Base-by-base conservation (phyloP, 2,888 invertebrate genomes). In the Lepidochitona cinerea region DNA sequence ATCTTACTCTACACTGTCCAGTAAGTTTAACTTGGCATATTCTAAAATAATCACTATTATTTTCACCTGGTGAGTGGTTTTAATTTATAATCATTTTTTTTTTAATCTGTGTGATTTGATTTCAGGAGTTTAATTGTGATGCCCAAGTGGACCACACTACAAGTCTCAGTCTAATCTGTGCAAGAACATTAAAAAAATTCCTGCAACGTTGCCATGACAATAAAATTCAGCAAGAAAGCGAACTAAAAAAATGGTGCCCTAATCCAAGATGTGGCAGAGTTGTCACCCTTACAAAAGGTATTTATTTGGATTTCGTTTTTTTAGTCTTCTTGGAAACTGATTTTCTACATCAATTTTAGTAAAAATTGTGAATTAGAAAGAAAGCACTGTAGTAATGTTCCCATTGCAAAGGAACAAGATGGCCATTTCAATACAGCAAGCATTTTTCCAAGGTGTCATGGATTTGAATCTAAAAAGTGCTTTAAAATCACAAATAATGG, bases 171-270 rank as follows among this genome's bases (percentile, higher is more conserved):
- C 70, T 77, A 36, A 35, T 32, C 26, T 35, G 54, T 7, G 33
- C 74, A 32, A n/a, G 32, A 4, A 33, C 18, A 37, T 76, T 29
- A 26, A 32, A 2, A 0, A 59, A 33, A 49, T 37, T 29, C 33
- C 37, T 23, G 32, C 23, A 65, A 14, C 64, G 33, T 37, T 36
- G 37, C 23, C 37, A 35, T 29, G 49, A 26, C 41, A 37, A 33
- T 9, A 32, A n/a, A 37, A 37, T 65, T 36, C 71, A 65, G 14
- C 18, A 29, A 64, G 29, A 64, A 37, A 53, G n/a, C 23, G 37
- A 49, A 9, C 26, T 29, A 23, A 75, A 71, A 66, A 52, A 52
- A 32, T 76, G 76, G 76, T 76, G 76, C 54, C 76, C 76, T 7
- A 76, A 75, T 36, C 49, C 36, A n/a, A 69, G 59, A 33, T 76